These are phyloP conservation scores for Pyrocephalus nanus DNA, from an alignment of 2,797 vertebrate species.

Conservation along the genomic window DNA sequence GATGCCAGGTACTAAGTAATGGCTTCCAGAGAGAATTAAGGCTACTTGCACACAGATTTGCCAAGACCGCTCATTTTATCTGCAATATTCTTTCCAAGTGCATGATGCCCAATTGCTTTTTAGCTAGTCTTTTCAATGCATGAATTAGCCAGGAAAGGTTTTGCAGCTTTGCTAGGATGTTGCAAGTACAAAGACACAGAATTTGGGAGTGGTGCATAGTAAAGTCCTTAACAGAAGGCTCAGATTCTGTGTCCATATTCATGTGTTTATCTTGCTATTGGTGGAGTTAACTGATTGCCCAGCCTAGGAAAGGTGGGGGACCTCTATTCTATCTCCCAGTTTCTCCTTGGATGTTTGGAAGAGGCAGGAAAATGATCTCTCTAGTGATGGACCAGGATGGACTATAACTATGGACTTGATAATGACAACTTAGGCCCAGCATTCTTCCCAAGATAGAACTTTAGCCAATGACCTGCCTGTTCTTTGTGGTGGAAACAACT, in stretches of 20 bases:
- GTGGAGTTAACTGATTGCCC: background rate
- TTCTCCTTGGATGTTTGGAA: background rate
- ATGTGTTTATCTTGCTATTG: background rate
- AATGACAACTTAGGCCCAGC: background rate
- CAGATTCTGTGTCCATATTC: background rate
- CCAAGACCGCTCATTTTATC: background rate
- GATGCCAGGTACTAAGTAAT: background rate
- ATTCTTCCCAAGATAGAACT: background rate
- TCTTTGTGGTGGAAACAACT: background rate
- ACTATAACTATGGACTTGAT: background rate
- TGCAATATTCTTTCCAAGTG: background rate
- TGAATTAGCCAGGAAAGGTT: background rate
- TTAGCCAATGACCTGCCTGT: background rate
- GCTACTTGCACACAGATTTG: background rate
- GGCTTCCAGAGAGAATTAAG: background rate
- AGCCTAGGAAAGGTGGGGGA: background rate
- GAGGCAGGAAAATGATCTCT: background rate
- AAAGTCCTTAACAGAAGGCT: fast-evolving
- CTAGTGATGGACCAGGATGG: background rate
- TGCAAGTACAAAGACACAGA: background rate
- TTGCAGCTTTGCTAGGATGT: background rate
- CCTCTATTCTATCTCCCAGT: background rate
- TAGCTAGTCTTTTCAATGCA: background rate
- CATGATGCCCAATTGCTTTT: background rate
- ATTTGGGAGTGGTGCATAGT: background rate